Evolutionary conservation across 1,140 invertebrate species (phyloP).

Genomic region (Trichoplusia ni): DNA sequence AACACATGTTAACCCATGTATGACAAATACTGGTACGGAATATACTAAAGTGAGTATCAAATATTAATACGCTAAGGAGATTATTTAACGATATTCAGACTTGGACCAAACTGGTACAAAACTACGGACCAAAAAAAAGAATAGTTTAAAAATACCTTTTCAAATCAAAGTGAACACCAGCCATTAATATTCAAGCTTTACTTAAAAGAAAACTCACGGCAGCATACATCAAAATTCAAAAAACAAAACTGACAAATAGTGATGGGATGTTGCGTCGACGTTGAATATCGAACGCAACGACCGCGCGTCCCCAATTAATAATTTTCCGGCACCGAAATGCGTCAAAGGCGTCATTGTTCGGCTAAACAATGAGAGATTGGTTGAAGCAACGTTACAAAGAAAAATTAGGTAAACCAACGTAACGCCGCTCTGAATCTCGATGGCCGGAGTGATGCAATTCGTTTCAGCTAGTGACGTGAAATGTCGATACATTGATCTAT

Average conservation of each 20-base stretch:
- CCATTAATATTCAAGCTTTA: constrained; percentile 4
- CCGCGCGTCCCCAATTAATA: constrained; percentile 55
- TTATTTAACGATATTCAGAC: neutral
- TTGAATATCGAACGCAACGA: constrained; percentile 37
- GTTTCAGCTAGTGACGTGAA: constrained; percentile 35
- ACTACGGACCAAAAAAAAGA: too few relatives aligned
- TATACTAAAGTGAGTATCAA: too few relatives aligned
- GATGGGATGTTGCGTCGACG: constrained; percentile 7
- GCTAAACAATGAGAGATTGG: constrained; percentile 61
- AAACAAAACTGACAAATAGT: constrained; percentile 9
- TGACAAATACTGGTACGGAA: too few relatives aligned
- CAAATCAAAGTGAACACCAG: neutral
- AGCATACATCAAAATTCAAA: constrained; percentile 5
- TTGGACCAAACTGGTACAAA: too few relatives aligned
- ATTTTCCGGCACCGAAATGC: constrained; percentile 54
- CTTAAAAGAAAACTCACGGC: constrained; percentile 3
- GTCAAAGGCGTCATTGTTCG: constrained; percentile 54
- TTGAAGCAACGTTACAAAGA: constrained; percentile 52
- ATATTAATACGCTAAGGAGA: too few relatives aligned
- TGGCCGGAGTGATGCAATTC: constrained; percentile 52
- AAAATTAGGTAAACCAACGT: constrained; percentile 66
- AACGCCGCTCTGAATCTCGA: constrained; percentile 38
- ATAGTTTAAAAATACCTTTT: neutral
- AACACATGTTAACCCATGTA: too few relatives aligned
- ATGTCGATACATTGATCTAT: constrained; percentile 40